These are phyloP conservation scores for Megaceryle alcyon DNA, from an alignment of 2,797 vertebrate species.

Conservation along the genomic window DNA sequence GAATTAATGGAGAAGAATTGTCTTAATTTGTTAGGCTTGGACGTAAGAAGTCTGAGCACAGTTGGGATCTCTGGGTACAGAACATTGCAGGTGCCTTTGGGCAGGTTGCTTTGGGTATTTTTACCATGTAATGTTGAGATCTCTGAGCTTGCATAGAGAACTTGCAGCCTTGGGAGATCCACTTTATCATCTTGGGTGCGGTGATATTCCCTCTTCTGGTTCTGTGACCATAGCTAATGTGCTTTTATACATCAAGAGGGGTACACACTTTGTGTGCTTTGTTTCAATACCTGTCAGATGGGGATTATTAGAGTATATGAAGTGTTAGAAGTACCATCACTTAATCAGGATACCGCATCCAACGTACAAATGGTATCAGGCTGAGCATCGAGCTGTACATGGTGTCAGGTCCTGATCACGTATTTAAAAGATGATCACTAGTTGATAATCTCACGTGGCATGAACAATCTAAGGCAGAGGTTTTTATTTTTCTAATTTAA, in stretches of 20 bases:
- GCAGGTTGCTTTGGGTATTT: neutral
- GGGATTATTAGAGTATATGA: neutral
- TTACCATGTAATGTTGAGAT: accelerated
- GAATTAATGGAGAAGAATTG: neutral
- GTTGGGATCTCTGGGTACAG: neutral
- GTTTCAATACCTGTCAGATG: neutral
- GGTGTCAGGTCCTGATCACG: neutral
- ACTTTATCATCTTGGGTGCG: neutral
- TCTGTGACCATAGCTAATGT: neutral
- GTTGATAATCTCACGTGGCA: neutral
- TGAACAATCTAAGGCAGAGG: neutral
- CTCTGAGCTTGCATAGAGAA: neutral
- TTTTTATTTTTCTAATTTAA: neutral
- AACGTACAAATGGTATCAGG: neutral
- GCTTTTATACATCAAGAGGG: neutral
- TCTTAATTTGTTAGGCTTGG: neutral
- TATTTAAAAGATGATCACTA: neutral
- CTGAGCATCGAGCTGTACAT: accelerated
- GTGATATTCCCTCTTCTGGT: neutral
- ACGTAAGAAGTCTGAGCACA: neutral
- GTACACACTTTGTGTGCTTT: neutral
- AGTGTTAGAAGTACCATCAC: neutral
- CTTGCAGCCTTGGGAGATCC: neutral
- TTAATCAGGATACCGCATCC: neutral
- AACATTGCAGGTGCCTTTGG: neutral